phyloP scores from a whole-genome alignment of 2,888 invertebrate genomes.

The Deilephila elpenor region DNA sequence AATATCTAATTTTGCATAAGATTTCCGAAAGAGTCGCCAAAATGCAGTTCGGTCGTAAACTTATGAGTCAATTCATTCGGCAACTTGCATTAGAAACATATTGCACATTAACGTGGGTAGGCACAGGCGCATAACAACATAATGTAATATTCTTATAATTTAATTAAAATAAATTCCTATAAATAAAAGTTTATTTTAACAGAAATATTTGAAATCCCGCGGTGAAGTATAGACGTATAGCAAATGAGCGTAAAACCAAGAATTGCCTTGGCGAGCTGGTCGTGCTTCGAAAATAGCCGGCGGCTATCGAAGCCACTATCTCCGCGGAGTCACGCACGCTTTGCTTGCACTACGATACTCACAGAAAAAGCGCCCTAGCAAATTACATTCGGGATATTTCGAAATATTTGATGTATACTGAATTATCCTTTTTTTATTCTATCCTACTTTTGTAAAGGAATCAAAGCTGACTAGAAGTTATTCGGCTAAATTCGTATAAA shows the following conservation, averaged over 20 bases:
- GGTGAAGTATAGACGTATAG: constrained; percentile 19
- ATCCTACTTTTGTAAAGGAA: no score
- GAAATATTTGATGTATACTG: not conserved
- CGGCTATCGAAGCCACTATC: constrained; percentile 46
- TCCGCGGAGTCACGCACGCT: constrained; percentile 45
- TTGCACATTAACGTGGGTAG: no score
- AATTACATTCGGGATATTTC: constrained; percentile 5
- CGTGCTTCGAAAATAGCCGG: constrained; percentile 56
- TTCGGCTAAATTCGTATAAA: no score
- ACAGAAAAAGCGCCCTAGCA: constrained; percentile 21
- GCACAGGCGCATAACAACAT: no score
- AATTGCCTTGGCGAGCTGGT: constrained; percentile 44
- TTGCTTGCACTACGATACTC: constrained; percentile 37
- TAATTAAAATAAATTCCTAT: not conserved
- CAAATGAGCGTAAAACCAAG: constrained; percentile 42
- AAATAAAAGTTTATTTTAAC: not conserved
- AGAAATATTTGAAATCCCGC: constrained; percentile 5
- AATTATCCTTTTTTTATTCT: not conserved
- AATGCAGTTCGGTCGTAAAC: no score
- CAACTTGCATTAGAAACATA: no score
- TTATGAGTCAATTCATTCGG: no score
- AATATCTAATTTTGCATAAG: no score
- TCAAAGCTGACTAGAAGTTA: no score
- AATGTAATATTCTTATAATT: no score
- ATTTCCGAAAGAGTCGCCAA: no score